Conservation (phyloP, 2,888 invertebrate species). For the Taenaris catops region DNA sequence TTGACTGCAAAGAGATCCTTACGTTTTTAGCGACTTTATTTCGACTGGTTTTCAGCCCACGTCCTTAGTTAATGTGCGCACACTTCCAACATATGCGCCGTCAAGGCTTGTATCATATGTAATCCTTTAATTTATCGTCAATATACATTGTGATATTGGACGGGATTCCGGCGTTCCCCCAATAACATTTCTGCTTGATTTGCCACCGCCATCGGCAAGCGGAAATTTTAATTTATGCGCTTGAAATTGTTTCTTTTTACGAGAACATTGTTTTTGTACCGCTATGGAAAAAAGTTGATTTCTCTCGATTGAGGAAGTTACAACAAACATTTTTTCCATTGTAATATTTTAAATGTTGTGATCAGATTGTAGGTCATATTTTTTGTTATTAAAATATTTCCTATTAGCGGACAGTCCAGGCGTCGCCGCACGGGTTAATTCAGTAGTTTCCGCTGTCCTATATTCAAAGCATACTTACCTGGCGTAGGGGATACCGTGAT, state of each 20-base stretch:
- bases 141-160: slow-evolving; percentile 14
- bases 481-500: no score
- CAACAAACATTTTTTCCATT: slow-evolving; percentile 35
- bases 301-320: slow-evolving; percentile 58
- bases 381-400: slow-evolving; percentile 4
- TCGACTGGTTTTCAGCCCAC: no score
- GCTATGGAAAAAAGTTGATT: slow-evolving; percentile 45
- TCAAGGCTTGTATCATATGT: no score
- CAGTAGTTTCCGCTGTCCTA: no score
- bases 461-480: no score
- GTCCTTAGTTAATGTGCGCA: neutral
- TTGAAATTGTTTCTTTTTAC: slow-evolving; percentile 72
- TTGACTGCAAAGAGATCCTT: no score
- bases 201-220: slow-evolving; percentile 57
- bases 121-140: slow-evolving; percentile 19
- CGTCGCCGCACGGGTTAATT: no score
- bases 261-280: slow-evolving; percentile 53
- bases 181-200: slow-evolving; percentile 68
- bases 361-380: slow-evolving; percentile 9
- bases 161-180: slow-evolving; percentile 40
- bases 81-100: no score
- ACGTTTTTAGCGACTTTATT: no score
- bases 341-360: slow-evolving; percentile 15
- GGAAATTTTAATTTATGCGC: slow-evolving; percentile 78
- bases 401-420: no score